Evolutionary conservation across 23 tunicate species (phyloP).

Genomic region (Phallusia fumigata): DNA sequence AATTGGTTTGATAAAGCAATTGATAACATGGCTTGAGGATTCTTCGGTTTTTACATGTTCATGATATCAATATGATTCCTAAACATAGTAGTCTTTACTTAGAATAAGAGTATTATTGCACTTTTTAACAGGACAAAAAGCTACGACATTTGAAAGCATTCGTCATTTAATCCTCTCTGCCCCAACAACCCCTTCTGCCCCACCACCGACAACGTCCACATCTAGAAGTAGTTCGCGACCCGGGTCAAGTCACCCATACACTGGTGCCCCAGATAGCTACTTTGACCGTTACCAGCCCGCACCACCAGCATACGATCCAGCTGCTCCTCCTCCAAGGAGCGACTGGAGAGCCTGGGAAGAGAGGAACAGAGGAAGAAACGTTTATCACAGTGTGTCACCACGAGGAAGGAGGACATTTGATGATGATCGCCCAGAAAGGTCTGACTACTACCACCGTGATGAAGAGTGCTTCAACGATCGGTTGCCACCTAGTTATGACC

Average conservation of each 20-base stretch:
- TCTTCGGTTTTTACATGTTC: too few relatives aligned
- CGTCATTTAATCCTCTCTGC: slow-evolving; percentile 58
- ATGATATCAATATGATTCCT: too few relatives aligned
- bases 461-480: slow-evolving; percentile 35
- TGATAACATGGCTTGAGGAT: too few relatives aligned
- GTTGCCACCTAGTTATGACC: slow-evolving; percentile 38
- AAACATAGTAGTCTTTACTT: too few relatives aligned
- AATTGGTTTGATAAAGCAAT: too few relatives aligned
- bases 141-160: slow-evolving; percentile 57
- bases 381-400: slow-evolving; percentile 52
- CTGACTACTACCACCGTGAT: slow-evolving; percentile 53
- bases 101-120: too few relatives aligned
- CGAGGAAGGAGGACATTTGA: slow-evolving; percentile 40
- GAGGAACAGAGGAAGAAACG: slow-evolving; percentile 39
- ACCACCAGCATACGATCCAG: slow-evolving; percentile 46
- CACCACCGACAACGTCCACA: slow-evolving; percentile 7
- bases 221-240: slow-evolving; percentile 33
- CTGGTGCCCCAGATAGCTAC: slow-evolving; percentile 24
- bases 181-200: slow-evolving; percentile 41
- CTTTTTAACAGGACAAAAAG: slow-evolving; percentile 48
- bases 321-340: slow-evolving; percentile 36
- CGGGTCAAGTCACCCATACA: slow-evolving; percentile 46
- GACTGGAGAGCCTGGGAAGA: slow-evolving; percentile 68
- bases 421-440: slow-evolving; percentile 48
- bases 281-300: slow-evolving; percentile 48